These are phyloP conservation scores for Ceratosolen fusciceps DNA, from an alignment of 1,140 invertebrate species.

Conservation along the genomic window DNA sequence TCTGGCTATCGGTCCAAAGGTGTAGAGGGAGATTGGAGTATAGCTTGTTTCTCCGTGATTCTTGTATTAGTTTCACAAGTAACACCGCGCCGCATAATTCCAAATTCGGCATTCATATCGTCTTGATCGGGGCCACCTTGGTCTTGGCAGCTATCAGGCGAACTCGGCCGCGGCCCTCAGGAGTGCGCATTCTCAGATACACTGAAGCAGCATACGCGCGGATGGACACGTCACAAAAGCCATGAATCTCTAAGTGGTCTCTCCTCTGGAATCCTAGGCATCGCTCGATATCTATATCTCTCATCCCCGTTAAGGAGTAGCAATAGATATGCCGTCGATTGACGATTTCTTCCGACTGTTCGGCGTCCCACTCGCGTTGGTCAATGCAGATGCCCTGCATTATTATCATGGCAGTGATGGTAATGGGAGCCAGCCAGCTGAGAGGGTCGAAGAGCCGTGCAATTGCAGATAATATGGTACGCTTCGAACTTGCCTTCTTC, in stretches of 20 bases:
- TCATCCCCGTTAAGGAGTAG: not conserved
- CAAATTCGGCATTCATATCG: no score
- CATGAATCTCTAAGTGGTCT: not conserved
- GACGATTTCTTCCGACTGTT: no score
- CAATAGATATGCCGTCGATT: no score
- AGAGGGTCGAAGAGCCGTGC: not conserved
- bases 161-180: not conserved
- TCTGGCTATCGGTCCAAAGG: conserved; percentile 10
- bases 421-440: not conserved
- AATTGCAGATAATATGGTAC: not conserved
- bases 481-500: not conserved
- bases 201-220: conserved; percentile 37
- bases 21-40: not conserved
- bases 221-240: conserved; percentile 41
- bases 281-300: not conserved
- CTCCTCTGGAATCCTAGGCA: no score
- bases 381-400: not conserved
- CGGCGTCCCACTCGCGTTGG: not conserved
- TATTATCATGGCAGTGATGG: not conserved
- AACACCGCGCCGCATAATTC: no score
- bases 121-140: conserved; percentile 27
- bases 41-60: conserved; percentile 26
- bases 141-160: conserved; percentile 27
- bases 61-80: no score
- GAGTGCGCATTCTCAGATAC: conserved; percentile 6